Evolutionary conservation across 2,113 vertebrate species (phyloP).

Genomic region (Emydura subglobosa): DNA sequence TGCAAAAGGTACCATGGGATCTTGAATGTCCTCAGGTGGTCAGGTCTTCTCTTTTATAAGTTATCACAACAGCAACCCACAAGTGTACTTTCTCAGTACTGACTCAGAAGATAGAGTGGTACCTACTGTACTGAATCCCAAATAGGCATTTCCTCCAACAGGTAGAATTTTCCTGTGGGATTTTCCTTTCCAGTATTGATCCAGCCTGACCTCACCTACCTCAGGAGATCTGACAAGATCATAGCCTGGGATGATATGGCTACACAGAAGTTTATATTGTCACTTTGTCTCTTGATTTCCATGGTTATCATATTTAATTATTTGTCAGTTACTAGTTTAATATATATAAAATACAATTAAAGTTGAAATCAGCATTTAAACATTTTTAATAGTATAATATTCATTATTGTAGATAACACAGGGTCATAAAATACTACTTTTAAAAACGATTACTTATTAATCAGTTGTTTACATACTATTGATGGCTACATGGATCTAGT

Average conservation of each 20-base stretch:
- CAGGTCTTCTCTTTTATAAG: neutral
- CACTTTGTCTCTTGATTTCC: neutral
- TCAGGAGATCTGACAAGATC: neutral
- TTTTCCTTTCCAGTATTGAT: neutral
- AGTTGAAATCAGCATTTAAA: neutral
- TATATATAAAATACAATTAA: neutral
- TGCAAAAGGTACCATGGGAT: neutral
- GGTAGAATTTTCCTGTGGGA: neutral
- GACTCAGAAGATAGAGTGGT: neutral
- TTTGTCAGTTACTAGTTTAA: neutral
- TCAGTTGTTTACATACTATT: neutral
- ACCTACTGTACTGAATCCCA: neutral
- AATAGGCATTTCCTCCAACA: neutral
- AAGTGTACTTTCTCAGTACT: neutral
- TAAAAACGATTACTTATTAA: neutral
- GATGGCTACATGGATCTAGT: neutral
- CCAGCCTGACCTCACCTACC: neutral
- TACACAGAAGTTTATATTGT: neutral
- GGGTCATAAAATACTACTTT: neutral
- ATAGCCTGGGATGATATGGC: neutral
- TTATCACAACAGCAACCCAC: neutral
- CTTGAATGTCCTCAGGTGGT: neutral
- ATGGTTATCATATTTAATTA: neutral
- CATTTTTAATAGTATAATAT: neutral
- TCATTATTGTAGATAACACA: neutral